These are phyloP conservation scores for Solea senegalensis DNA, from an alignment of 2,113 vertebrate species.

Conservation along the genomic window DNA sequence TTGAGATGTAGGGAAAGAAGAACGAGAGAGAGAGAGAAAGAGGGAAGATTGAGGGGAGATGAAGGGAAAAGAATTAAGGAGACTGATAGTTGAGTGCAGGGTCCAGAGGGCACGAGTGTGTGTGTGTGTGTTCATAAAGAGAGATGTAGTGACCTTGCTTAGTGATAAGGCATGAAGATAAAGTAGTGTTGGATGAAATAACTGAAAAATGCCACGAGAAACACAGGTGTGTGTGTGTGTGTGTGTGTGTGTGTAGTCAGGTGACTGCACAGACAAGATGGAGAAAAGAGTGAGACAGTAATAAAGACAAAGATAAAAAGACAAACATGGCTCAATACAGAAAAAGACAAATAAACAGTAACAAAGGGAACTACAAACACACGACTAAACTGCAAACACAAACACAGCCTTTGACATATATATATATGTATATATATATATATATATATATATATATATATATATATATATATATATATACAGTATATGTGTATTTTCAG, in stretches of 20 bases:
- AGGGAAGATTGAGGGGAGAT: slow-evolving; percentile 32
- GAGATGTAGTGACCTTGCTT: slow-evolving; percentile 72
- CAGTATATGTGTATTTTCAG: no score
- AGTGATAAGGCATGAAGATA: slow-evolving; percentile 76
- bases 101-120: slow-evolving; percentile 52
- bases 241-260: slow-evolving; percentile 24
- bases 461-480: no score
- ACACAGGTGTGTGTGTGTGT: slow-evolving; percentile 9
- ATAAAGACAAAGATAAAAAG: slow-evolving; percentile 21
- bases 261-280: slow-evolving; percentile 16
- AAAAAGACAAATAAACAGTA: slow-evolving; percentile 24
- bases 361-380: slow-evolving; percentile 7
- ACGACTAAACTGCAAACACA: not conserved
- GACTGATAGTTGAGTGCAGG: slow-evolving; percentile 65
- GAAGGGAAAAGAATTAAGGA: slow-evolving; percentile 68
- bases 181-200: slow-evolving; percentile 69
- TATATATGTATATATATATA: no score
- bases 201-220: slow-evolving; percentile 16
- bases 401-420: not conserved
- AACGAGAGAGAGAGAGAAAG: slow-evolving; percentile 8
- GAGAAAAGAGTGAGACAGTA: slow-evolving; percentile 16
- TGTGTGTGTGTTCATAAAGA: slow-evolving; percentile 8
- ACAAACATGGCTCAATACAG: slow-evolving; percentile 30
- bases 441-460: no score
- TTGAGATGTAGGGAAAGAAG: slow-evolving; percentile 36